These are phyloP conservation scores for Rachycentron canadum DNA, from an alignment of 2,797 vertebrate genomes.

Conservation along the genomic window DNA sequence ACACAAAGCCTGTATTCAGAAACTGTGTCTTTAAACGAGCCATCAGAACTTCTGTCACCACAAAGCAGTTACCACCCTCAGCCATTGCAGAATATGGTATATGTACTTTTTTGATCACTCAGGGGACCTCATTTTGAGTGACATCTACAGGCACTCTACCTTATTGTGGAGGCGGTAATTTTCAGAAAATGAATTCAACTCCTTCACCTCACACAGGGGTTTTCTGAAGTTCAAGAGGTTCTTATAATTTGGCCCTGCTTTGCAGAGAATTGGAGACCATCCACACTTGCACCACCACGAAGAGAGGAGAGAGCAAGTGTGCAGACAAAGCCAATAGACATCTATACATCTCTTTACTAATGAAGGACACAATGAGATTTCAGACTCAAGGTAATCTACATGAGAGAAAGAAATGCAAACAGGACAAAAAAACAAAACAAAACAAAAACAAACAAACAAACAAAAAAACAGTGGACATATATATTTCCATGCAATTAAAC, in stretches of 20 bases:
- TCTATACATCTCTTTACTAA: constrained; percentile 73
- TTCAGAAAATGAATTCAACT: constrained; percentile 51
- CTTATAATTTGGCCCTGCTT: constrained; percentile 59
- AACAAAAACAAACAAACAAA: too few relatives aligned
- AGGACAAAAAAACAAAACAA: constrained; percentile 36
- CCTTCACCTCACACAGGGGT: constrained; percentile 48
- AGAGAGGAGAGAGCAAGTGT: constrained; percentile 42
- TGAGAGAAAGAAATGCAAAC: constrained; percentile 65
- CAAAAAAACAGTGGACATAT: constrained; percentile 53
- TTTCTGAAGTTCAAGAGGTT: constrained; percentile 69
- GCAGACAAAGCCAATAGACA: constrained; percentile 61
- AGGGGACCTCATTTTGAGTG: constrained; percentile 64
- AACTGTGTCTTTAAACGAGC: too few relatives aligned
- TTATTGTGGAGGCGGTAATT: constrained; percentile 30
- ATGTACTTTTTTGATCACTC: too few relatives aligned
- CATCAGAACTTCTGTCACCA: too few relatives aligned
- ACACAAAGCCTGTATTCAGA: too few relatives aligned
- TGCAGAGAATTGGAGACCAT: constrained; percentile 54
- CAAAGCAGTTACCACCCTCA: too few relatives aligned
- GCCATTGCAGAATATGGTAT: too few relatives aligned
- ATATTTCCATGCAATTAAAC: constrained; percentile 67
- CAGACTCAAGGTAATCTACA: constrained; percentile 73
- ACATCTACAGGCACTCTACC: constrained; percentile 38
- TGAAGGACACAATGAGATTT: constrained; percentile 69
- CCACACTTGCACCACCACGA: constrained; percentile 23